A percentile compares a stretch with the other conserved stretches of the same genome.
Conservation (phyloP, 2,113 vertebrate genomes). For the Pachycephala philippinensis region DNA sequence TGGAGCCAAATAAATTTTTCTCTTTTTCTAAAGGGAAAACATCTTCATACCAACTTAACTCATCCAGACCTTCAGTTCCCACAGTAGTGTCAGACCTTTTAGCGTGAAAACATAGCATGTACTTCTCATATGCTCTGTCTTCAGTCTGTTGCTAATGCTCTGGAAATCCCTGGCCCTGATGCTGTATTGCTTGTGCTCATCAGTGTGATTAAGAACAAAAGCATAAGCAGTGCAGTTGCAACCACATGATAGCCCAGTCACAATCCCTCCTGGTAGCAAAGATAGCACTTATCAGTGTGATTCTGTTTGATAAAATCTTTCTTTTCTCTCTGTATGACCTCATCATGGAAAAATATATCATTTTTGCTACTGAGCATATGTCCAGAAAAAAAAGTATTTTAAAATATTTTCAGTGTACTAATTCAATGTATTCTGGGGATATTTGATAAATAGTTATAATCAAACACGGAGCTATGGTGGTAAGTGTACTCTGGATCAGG, state of each 20-base stretch:
- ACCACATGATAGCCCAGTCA: neutral
- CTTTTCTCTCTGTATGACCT: neutral
- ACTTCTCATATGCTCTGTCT: neutral
- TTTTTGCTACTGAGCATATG: neutral
- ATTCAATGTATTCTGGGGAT: neutral
- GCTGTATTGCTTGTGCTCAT: neutral
- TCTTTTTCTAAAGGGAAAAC: neutral
- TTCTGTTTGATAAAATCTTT: neutral
- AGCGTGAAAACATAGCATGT: neutral
- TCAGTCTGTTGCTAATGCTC: neutral
- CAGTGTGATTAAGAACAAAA: constrained; percentile 26
- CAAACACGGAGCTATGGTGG: neutral
- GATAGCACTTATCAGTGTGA: neutral
- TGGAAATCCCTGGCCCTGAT: neutral
- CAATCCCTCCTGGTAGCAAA: neutral
- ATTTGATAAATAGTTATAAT: neutral
- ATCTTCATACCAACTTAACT: neutral
- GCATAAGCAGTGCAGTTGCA: neutral
- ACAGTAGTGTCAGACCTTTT: neutral
- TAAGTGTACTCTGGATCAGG: neutral
- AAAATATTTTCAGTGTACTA: neutral
- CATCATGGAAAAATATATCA: neutral
- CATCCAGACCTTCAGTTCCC: neutral
- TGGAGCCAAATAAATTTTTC: neutral
- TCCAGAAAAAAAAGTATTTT: neutral